These are phyloP conservation scores for Ifrita kowaldi DNA, from an alignment of 2,113 vertebrate species.

Conservation along the genomic window DNA sequence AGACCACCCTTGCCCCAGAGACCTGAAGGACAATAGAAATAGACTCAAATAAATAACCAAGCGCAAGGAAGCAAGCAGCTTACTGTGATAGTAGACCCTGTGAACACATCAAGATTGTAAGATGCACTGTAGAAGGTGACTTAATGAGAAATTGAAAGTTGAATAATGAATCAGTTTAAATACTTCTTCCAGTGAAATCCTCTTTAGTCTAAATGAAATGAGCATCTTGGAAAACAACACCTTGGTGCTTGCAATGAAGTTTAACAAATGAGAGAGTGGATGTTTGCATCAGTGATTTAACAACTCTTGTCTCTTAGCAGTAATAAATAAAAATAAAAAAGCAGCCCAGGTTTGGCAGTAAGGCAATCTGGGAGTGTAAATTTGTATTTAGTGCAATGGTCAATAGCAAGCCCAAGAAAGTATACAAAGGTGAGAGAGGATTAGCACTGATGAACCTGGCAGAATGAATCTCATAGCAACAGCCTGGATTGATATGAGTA, in stretches of 20 bases:
- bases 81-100: not conserved
- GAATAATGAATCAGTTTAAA: not conserved
- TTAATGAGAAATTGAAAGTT: not conserved
- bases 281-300: not conserved
- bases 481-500: not conserved
- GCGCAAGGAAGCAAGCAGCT: not conserved
- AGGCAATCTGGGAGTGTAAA: not conserved
- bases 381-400: not conserved
- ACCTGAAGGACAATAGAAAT: not conserved
- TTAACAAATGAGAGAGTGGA: not conserved
- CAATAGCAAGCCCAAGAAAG: not conserved
- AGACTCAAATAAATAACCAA: not conserved
- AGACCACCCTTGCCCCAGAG: not conserved
- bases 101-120: not conserved
- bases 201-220: not conserved
- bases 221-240: not conserved
- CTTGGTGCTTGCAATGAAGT: not conserved
- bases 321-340: not conserved
- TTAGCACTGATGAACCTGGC: not conserved
- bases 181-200: not conserved
- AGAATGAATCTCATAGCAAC: not conserved
- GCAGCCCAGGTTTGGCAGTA: not conserved
- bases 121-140: not conserved
- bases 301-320: not conserved
- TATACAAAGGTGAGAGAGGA: not conserved